These are phyloP conservation scores for Phaetusa simplex DNA, from an alignment of 2,113 vertebrate species.

Conservation along the genomic window DNA sequence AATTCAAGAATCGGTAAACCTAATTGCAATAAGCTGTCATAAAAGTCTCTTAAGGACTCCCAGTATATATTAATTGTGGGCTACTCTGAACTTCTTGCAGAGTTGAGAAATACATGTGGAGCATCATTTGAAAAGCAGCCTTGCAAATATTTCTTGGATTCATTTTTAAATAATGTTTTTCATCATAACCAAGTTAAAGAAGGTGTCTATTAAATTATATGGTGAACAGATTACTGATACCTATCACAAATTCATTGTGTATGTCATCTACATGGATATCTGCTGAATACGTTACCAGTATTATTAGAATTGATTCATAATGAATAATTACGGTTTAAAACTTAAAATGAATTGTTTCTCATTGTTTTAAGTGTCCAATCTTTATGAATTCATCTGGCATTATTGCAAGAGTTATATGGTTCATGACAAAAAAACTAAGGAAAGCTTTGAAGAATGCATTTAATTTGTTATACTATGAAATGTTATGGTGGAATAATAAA, in stretches of 20 bases:
- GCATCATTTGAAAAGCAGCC: background rate
- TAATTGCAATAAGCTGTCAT: background rate
- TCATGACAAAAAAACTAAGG: conserved; percentile 7
- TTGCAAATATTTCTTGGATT: background rate
- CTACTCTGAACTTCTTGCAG: background rate
- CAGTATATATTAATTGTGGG: background rate
- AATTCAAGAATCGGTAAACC: background rate
- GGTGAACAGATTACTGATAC: background rate
- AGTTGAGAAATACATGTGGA: background rate
- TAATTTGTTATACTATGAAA: conserved; percentile 5
- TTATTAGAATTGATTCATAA: background rate
- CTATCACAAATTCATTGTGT: background rate
- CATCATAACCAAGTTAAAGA: background rate
- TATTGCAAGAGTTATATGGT: background rate
- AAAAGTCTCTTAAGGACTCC: background rate
- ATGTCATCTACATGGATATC: background rate
- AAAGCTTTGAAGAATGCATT: conserved; percentile 4
- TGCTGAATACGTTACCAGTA: background rate
- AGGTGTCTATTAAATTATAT: background rate
- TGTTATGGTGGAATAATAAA: background rate
- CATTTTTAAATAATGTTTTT: background rate
- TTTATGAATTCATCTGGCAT: conserved; percentile 3
- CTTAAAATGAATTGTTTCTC: background rate
- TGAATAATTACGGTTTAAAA: background rate
- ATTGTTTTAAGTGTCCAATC: background rate